Base-by-base conservation (phyloP, 2,797 vertebrate genomes). In the Gallinago solitaria region DNA sequence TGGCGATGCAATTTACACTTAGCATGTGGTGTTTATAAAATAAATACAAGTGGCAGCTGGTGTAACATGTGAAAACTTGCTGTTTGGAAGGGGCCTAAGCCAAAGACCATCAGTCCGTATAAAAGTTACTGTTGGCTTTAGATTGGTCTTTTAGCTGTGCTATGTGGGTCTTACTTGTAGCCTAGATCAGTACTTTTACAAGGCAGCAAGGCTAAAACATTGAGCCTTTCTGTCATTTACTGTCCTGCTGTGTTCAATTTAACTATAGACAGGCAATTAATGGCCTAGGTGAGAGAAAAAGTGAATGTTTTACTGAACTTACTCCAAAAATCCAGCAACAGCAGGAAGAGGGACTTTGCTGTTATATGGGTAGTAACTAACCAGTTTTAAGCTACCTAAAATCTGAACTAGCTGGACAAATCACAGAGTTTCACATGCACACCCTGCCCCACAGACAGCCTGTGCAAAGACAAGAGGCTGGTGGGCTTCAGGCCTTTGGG, bases 1-100 rank as follows among this genome's bases (percentile, higher is more conserved):
- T 47, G 45, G 77, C 3, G 0, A 61, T 89, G 83, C 73, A 95
- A 95, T 95, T 96, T 95, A 51, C 81, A 90, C 94, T 87, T 95
- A 87, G 67, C 64, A n/a, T 88, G 83, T 77, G 88, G 60, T 95
- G 77, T 96, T 95, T 94, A 77, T 96, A 95, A 89, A 94, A 93
- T 68, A 95, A 95, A 96, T 92, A 96, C 45, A 68, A 95, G 68
- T 61, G 78, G 90, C 75, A 95, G 84, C 90, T 96, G 53, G 71
- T 59, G 35, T 82, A 87, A 83, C 71, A 92, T 92, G 69, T 90
- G 78, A 91, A 93, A 95, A 87, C 39, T 75, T 0, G 1, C 17
- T 87, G 91, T 85, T 95, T 94, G 89, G 76, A 94, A 91, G 78
- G 83, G 57, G 83, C 60, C 57, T 84, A 73, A 78, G 91, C 90